Evolutionary conservation across 2,113 vertebrate genomes (phyloP), one percentile per base, ranked within the genome.

Genomic region (Microcebus jonahi): DNA sequence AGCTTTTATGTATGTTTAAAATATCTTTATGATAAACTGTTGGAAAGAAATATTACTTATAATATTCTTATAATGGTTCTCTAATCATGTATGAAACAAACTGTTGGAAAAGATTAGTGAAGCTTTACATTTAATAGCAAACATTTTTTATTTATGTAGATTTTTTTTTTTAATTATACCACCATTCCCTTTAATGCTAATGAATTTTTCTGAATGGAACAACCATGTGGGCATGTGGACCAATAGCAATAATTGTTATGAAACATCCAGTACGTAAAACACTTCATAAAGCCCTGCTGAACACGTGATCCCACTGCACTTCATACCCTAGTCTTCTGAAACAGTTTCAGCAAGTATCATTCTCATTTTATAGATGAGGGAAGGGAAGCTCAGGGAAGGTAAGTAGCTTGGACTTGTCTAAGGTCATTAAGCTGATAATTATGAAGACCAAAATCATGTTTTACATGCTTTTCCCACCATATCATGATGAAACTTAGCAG

Each of bases 1-100:
- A 48, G 17, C 13, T 61, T 90, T 85, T 88, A 79, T 14, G 71
- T 57, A 50, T 89, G 20, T 34, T 88, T 84, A 92, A 94, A 91
- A 87, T 57, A 79, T 63, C 90, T 96, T 86, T 29, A 63, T 23
- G 27, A 50, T 59, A 85, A 83, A 88, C n/a, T 65, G 23, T 27
- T 77, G 14, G 12, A 31, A 45, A 29, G 88, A 63, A 36, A 36
- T 84, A 79, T 27, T 75, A 31, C 21, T 55, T 42, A 42, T 42
- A 42, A 65, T 57, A 39, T 88, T 92, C 76, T 92, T 61, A 94
- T 14, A 34, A 4, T 76, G 48, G 45, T 63, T 89, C 3, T 85
- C 39, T 73, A 70, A 59, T 53, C 31, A 65, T 11, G 31, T 34
- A 82, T 39, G 25, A 61, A 86, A 68, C 11, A 65, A 75, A 57